phyloP scores from a whole-genome alignment of 2,888 invertebrate genomes.

The Galerucella nymphaeae region DNA sequence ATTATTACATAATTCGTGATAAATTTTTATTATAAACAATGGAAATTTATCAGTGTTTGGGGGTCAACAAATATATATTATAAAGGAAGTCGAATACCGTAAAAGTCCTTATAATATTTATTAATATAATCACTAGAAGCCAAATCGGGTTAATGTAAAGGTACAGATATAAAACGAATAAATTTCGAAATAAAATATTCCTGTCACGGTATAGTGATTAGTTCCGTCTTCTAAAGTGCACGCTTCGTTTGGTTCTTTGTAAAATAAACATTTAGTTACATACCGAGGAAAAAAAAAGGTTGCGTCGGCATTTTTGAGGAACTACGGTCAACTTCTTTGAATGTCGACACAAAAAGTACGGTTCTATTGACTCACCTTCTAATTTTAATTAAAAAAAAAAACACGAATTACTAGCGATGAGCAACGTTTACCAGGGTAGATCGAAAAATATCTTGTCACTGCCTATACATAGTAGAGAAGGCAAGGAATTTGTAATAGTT shows the following conservation, averaged over 20 bases:
- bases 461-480: no score
- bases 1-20: no score
- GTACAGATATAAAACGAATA: no score
- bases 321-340: constrained; percentile 15
- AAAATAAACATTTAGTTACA: constrained; percentile 1
- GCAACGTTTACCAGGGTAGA: no score
- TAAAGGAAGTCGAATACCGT: no score
- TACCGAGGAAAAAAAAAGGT: constrained; percentile 1
- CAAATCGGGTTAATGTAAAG: no score
- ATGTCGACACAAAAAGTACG: constrained; percentile 4
- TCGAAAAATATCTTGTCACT: no score
- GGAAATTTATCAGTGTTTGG: background rate
- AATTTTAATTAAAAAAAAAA: no score
- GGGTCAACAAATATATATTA: background rate
- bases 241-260: background rate
- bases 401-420: no score
- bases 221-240: background rate
- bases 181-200: background rate
- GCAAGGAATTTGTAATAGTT: no score
- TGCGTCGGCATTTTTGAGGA: background rate
- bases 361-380: background rate
- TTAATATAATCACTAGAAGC: no score
- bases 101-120: no score
- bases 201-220: background rate
- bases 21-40: background rate